phyloP scores from a whole-genome alignment of 2,888 invertebrate genomes.

The Cheilosia vulpina region DNA sequence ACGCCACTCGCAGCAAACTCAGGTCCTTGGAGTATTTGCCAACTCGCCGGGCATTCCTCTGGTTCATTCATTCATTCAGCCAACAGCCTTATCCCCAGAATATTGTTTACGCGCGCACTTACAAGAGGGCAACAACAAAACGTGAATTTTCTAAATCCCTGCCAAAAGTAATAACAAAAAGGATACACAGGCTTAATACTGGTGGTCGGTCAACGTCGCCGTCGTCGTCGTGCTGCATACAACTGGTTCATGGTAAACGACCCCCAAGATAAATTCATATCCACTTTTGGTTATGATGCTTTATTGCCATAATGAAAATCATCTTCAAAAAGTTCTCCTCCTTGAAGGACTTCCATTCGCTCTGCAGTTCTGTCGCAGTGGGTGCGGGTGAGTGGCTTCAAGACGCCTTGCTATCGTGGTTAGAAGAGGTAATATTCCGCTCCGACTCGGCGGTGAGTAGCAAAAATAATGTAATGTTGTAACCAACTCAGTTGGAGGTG shows the following conservation, averaged over 20 bases:
- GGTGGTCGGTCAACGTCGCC: constrained; percentile 24
- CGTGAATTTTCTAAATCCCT: constrained; percentile 39
- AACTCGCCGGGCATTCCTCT: constrained; percentile 43
- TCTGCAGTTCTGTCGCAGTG: constrained; percentile 25
- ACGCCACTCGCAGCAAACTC: constrained; percentile 8
- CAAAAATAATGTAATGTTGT: constrained; percentile 60
- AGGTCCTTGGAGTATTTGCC: constrained; percentile 41
- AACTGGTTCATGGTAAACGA: constrained; percentile 51
- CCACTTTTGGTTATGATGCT: constrained; percentile 74
- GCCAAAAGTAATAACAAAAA: constrained; percentile 64
- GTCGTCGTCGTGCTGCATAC: constrained; percentile 1
- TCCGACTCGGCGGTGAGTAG: not conserved
- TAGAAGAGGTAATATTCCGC: constrained; percentile 24
- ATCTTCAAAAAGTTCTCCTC: constrained; percentile 71
- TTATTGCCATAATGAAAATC: constrained; percentile 75
- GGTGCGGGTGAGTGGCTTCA: not conserved
- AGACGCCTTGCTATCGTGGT: too few species aligned
- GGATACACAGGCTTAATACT: constrained; percentile 45
- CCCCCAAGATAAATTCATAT: constrained; percentile 73
- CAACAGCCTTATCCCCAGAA: constrained; percentile 16
- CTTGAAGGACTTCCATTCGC: constrained; percentile 46
- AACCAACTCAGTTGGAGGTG: constrained; percentile 73
- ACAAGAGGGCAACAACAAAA: constrained; percentile 15
- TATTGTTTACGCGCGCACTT: constrained; percentile 52
- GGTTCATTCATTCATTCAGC: constrained; percentile 49